Base-by-base conservation (phyloP, 53 echinoderm and acorn worm genomes). In the Patiria pectinifera region DNA sequence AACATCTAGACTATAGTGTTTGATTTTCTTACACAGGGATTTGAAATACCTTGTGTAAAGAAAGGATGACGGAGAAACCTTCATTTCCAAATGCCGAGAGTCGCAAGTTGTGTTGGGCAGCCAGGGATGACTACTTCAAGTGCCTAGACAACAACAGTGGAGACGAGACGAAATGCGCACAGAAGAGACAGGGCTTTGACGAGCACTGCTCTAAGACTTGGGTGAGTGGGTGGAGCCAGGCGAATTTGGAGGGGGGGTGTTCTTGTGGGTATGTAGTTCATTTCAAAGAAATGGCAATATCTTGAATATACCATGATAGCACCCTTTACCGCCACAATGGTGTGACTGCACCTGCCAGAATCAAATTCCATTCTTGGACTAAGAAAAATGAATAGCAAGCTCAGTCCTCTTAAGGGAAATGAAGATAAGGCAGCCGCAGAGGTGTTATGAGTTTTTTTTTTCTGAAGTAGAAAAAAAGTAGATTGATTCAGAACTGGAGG, bases 131-230 rank as follows among this genome's bases (percentile, higher is more conserved):
- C 22, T 96, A 77, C 78, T 97, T 97, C 95, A 91, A 91, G 47
- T 97, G 97, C 82, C 70, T 97, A 76, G 94, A 96, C 48, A 87
- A 80, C 58, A 94, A 93, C 69, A 83, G 83, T 63, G 96, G 94
- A 76, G 94, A 95, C 43, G 87, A 94, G 76, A 69, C 66, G 10
- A 95, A 95, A 84, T 97, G 97, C 46, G 60, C 85, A 61, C 71
- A 94, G 85, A 84, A 81, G 43, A 94, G 82, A 82, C 71, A 93
- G 84, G 85, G 87, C 46, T 97, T 97, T 95, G 96, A 97, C 76
- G 89, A 90, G 14, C 93, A 86, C 89, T 97, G 97, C 85, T 94
- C 97, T 25, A 97, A 96, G 88, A 89, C 96, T 10, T 97, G 97
- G 97, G 97, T 97, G 89, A 94, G 94, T 82, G 66, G 66, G 15